A percentile compares a stretch with the other conserved stretches of the same genome.
phyloP scores from a whole-genome alignment of 2,888 invertebrate genomes.

The Hyppa rectilinea region DNA sequence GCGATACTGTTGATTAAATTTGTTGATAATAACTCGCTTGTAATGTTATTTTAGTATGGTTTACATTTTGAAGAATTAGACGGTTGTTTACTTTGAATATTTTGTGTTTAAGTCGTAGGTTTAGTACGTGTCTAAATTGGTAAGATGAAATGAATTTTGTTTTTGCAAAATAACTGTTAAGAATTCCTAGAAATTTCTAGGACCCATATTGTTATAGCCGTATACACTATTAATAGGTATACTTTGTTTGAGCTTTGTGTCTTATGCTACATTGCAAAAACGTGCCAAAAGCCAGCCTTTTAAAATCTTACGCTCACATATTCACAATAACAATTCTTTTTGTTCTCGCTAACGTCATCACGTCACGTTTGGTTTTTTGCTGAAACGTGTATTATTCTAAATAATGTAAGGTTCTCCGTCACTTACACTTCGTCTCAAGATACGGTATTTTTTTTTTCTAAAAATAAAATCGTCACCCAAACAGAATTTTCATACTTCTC shows the following conservation, averaged over 20 bases:
- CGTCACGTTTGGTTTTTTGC: slow-evolving; percentile 40
- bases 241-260: no score
- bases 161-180: not conserved
- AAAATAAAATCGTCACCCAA: slow-evolving; percentile 53
- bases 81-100: slow-evolving; percentile 31
- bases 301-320: not conserved
- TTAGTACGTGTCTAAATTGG: slow-evolving; percentile 11
- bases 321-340: slow-evolving; percentile 12
- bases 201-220: not conserved
- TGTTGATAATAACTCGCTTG: slow-evolving; percentile 58
- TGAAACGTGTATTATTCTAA: slow-evolving; percentile 35
- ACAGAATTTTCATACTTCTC: slow-evolving; percentile 58
- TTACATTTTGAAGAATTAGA: slow-evolving; percentile 25
- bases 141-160: slow-evolving; percentile 2
- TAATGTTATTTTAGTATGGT: slow-evolving; percentile 43
- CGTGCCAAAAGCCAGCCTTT: not conserved
- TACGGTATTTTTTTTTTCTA: slow-evolving; percentile 39
- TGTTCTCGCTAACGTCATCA: slow-evolving; percentile 16
- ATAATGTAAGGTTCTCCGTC: slow-evolving; percentile 36
- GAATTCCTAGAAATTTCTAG: not conserved
- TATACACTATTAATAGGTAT: not conserved
- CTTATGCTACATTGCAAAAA: not conserved
- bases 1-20: slow-evolving; percentile 62
- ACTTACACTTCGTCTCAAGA: slow-evolving; percentile 24
- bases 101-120: not conserved